Percentiles rank a stretch among this genome's conserved stretches.
These are phyloP conservation scores for Apotomis turbidana DNA, from an alignment of 2,888 invertebrate genomes.

Conservation along the genomic window DNA sequence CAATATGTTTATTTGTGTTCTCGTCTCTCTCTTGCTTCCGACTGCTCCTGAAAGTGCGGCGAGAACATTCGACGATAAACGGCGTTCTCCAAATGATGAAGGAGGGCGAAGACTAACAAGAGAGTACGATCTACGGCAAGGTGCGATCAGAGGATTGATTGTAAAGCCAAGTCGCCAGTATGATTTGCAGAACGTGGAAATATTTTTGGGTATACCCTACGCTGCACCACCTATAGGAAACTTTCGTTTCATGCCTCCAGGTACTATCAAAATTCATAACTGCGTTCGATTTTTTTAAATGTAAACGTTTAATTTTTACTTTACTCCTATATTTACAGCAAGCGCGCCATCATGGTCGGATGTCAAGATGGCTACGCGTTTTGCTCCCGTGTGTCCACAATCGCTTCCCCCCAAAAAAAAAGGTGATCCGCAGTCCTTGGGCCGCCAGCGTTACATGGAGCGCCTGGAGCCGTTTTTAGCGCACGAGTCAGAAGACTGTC, in stretches of 20 bases:
- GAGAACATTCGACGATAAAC: slow-evolving; percentile 67
- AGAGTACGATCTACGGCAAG: slow-evolving; percentile 87
- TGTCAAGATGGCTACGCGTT: slow-evolving; percentile 86
- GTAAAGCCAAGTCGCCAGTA: slow-evolving; percentile 86
- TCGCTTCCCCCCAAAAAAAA: slow-evolving; percentile 87
- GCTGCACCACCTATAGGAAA: slow-evolving; percentile 90
- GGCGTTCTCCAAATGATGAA: slow-evolving; percentile 63
- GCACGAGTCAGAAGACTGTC: slow-evolving; percentile 93
- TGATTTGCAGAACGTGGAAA: slow-evolving; percentile 87
- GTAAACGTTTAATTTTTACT: neutral
- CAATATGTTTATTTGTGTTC: slow-evolving; percentile 80
- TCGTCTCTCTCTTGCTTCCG: slow-evolving; percentile 75
- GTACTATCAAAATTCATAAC: slow-evolving; percentile 59
- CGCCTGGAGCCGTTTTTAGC: slow-evolving; percentile 88
- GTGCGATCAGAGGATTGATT: slow-evolving; percentile 87
- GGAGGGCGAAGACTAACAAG: slow-evolving; percentile 77
- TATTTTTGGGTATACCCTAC: slow-evolving; percentile 91
- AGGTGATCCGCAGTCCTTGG: slow-evolving; percentile 85
- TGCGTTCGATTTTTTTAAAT: neutral
- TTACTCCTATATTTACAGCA: slow-evolving; percentile 69
- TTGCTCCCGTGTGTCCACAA: slow-evolving; percentile 95
- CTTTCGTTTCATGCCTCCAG: slow-evolving; percentile 93
- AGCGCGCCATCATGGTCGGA: slow-evolving; percentile 92
- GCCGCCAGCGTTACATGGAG: slow-evolving; percentile 88
- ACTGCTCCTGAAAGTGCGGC: slow-evolving; percentile 70